phyloP scores from a whole-genome alignment of 2,888 invertebrate genomes.

The Hydroisotoma schaefferi region DNA sequence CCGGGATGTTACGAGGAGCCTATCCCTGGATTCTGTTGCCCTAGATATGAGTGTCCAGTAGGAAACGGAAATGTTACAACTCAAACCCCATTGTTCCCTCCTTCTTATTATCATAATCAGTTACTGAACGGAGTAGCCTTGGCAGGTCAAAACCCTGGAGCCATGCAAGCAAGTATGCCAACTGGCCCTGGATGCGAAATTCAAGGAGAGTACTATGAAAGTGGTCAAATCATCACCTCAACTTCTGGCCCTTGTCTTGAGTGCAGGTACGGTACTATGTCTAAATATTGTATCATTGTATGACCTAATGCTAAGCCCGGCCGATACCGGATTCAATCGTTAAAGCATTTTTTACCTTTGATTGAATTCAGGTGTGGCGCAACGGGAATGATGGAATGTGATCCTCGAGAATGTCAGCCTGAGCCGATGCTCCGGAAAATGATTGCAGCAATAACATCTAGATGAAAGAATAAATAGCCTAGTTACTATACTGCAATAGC shows the following conservation, averaged over 20 bases:
- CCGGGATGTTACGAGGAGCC: constrained; percentile 87
- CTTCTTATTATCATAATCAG: constrained; percentile 47
- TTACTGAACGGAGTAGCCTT: constrained; percentile 39
- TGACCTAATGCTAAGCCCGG: not conserved
- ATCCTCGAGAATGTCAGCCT: constrained; percentile 83
- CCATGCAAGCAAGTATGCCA: constrained; percentile 63
- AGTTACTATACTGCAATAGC: too few relatives aligned
- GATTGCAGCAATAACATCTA: constrained; percentile 64
- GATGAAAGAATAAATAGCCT: too few relatives aligned
- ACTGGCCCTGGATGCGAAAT: constrained; percentile 78
- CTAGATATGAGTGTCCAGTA: constrained; percentile 88
- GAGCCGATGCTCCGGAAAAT: constrained; percentile 86
- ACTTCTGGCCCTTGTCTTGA: constrained; percentile 89
- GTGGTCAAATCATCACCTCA: constrained; percentile 78
- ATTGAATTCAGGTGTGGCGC: constrained; percentile 71
- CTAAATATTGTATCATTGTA: not conserved
- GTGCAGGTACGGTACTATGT: constrained; percentile 75
- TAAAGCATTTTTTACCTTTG: not conserved
- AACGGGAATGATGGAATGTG: constrained; percentile 91
- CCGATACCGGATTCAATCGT: too few relatives aligned
- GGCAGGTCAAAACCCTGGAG: constrained; percentile 17
- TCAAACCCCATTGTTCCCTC: constrained; percentile 81
- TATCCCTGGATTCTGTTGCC: constrained; percentile 91
- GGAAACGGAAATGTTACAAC: constrained; percentile 76
- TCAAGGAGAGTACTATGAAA: constrained; percentile 75